These are phyloP conservation scores for Chironomus tentans DNA, from an alignment of 2,888 invertebrate genomes.

Conservation along the genomic window DNA sequence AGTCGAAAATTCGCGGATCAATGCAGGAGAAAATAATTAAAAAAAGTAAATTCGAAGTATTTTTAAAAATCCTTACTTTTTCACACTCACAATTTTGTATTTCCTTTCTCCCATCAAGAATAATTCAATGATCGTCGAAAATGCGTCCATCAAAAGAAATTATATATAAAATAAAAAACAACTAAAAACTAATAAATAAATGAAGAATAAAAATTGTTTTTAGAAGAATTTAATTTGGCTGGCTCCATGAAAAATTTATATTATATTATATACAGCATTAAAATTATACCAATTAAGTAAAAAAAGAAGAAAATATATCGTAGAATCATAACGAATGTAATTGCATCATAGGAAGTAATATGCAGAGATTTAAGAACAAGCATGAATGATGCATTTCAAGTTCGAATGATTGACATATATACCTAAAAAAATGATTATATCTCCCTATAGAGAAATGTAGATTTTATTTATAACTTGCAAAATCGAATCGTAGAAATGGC, in stretches of 20 bases:
- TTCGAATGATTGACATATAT: neutral
- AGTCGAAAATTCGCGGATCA: neutral
- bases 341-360: neutral
- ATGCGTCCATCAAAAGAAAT: neutral
- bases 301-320: neutral
- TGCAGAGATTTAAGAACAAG: neutral
- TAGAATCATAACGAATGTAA: neutral
- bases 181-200: neutral
- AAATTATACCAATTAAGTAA: neutral
- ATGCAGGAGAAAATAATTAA: neutral
- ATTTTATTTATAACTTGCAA: neutral
- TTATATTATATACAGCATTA: neutral
- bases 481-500: neutral
- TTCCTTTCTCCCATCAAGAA: no score
- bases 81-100: neutral
- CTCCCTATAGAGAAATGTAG: neutral
- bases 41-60: neutral
- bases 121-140: neutral
- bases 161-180: no score
- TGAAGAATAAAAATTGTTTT: neutral
- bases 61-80: neutral
- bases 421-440: neutral
- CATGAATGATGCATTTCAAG: neutral
- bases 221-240: constrained; percentile 4
- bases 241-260: neutral